Conservation (phyloP, 2,113 vertebrate species). For the Ciconia boyciana region DNA sequence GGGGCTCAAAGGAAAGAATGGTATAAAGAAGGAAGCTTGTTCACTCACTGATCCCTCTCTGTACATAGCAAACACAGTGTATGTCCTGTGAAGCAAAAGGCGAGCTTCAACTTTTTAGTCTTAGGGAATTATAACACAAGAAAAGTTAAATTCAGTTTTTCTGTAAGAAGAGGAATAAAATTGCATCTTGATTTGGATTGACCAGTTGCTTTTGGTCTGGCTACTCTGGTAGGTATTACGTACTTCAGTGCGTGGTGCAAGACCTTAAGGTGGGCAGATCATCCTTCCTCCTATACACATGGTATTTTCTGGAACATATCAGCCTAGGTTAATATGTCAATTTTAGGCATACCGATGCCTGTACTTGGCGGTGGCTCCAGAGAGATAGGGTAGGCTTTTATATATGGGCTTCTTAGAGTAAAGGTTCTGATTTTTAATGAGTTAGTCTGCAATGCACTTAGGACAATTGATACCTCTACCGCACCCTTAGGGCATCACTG, state of each 20-base stretch:
- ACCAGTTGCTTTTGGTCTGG: not conserved
- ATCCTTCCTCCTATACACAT: not conserved
- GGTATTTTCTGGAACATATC: not conserved
- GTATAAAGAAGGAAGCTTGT: not conserved
- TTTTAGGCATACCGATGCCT: not conserved
- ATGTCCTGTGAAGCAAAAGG: not conserved
- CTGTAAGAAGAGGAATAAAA: not conserved
- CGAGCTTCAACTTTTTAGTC: not conserved
- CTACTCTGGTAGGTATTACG: not conserved
- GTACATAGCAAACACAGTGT: not conserved
- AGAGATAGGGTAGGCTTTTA: not conserved
- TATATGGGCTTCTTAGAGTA: not conserved
- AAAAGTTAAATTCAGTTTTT: not conserved
- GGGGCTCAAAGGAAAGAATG: not conserved
- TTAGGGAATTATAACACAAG: not conserved
- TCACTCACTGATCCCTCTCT: not conserved
- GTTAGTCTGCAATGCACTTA: fast-evolving
- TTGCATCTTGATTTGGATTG: not conserved
- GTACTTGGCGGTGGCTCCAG: not conserved
- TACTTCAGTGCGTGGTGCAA: not conserved
- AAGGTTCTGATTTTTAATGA: not conserved
- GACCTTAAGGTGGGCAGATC: not conserved
- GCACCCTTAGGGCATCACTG: not conserved
- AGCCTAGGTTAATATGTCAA: fast-evolving
- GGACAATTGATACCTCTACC: not conserved